Evolutionary conservation across 2,888 invertebrate genomes (phyloP), one percentile per base, ranked within the genome.

Genomic region (Helobdella robusta): DNA sequence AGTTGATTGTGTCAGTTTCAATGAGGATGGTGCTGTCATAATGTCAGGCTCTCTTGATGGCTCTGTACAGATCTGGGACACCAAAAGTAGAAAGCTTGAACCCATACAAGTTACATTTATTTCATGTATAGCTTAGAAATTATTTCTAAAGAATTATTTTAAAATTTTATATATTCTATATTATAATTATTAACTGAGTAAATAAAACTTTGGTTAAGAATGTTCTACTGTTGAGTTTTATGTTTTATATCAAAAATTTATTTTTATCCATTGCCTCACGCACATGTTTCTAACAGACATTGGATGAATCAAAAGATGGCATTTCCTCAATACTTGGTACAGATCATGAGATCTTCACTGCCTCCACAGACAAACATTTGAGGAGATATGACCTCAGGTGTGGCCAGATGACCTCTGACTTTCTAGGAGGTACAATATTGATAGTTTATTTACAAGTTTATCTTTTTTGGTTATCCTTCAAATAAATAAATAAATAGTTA

Each of bases 1-100:
- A 20, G 62, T 95, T 0, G 91, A 88, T 52, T 86, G 89, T 73
- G 86, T 93, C 4, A 82, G 85, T 71, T 95, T 89, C 78, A 98
- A 97, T 78, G 97, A 98, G 80, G 93, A 97, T 76, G 92, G 94
- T 0, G 86, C 89, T 0, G 84, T 94, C 75, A 88, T 89, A 0
- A 81, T 97, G 34, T 94, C 97, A 1, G 97, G 94, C 0, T 90
- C 93, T 15, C 84, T 90, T 63, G 98, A 99, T 79, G 91, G 94
- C 75, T 87, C 89, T 0, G 88, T 94, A 0, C 87, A 89, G 82
- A 87, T 88, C 72, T 98, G 94, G 92, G 97, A 99, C 78, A 82
- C 85, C 35, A 83, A 86, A 70, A 80, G 81, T 68, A 75, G 79
- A 66, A 84, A 84, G 62, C 81, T 84, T 60, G 87, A 87, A 66